Evolutionary conservation across 2,113 vertebrate genomes (phyloP).

Genomic region (Dromiciops gliroides): DNA sequence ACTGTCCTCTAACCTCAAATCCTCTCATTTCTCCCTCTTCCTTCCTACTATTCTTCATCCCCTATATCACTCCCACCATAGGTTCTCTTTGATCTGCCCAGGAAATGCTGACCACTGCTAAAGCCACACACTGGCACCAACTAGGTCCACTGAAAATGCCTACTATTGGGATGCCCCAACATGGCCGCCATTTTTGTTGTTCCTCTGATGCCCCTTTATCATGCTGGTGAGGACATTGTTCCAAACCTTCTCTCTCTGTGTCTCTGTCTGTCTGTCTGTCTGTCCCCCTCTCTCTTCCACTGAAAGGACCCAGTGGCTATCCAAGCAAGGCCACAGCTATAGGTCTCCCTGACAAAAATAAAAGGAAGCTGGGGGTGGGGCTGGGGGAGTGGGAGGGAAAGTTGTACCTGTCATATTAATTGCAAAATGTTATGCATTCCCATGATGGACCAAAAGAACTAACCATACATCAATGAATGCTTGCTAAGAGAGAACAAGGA

Average conservation of each 20-base stretch:
- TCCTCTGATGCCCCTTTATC: not conserved
- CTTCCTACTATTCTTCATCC: not conserved
- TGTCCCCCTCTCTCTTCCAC: slow-evolving; percentile 41
- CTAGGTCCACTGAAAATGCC: not conserved
- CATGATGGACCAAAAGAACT: slow-evolving; percentile 50
- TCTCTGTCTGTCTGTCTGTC: too few species aligned
- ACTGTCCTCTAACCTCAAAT: not conserved
- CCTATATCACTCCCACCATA: not conserved
- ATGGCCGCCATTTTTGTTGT: not conserved
- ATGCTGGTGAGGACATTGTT: not conserved
- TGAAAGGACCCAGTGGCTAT: slow-evolving; percentile 37
- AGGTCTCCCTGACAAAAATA: slow-evolving; percentile 54
- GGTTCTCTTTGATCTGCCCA: not conserved
- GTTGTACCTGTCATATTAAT: slow-evolving; percentile 72
- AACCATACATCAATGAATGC: slow-evolving; percentile 45
- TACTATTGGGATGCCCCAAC: not conserved
- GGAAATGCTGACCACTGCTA: not conserved
- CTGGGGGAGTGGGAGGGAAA: not conserved
- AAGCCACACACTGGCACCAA: not conserved
- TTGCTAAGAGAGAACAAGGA: not conserved
- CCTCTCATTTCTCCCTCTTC: not conserved
- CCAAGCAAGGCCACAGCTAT: slow-evolving; percentile 39
- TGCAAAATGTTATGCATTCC: slow-evolving; percentile 68
- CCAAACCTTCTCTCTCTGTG: not conserved
- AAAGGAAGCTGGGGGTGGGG: not conserved